Evolutionary conservation across 2,888 invertebrate genomes (phyloP), one percentile per base, ranked within the genome.

Genomic region (Drosophila anomelani): DNA sequence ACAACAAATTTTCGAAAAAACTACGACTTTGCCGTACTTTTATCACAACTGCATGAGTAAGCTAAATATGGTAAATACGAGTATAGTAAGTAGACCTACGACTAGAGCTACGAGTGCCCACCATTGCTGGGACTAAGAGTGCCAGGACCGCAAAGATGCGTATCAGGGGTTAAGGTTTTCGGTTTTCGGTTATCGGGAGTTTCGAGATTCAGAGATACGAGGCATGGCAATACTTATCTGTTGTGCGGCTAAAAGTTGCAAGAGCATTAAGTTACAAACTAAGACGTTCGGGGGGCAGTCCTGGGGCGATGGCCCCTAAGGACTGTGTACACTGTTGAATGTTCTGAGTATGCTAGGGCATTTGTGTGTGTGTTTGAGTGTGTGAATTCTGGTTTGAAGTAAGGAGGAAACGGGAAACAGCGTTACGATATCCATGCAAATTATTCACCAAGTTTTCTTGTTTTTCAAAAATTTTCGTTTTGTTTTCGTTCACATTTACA

Each of bases 341-440:
- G 47, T 47, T 62, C 61, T 64, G 53, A 53, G 26, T 43, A 34
- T 43, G 46, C 53, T 54, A 26, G 34, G 57, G 12, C 1, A n/a
- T 47, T 32, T 47, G 66, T 49, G 15, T 55, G 41, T 54, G 13
- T 44, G 36, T 44, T 49, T 32, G 17, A 7, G 49, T 49, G 76
- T 75, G 49, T 60, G 23, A 36, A n/a, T 57, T 66, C 43, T 59
- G 61, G 36, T 71, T 71, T 81, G 43, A 66, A 76, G 67, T 80
- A 58, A 72, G 71, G 55, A 85, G 87, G 80, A 80, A 80, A 82
- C 67, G 78, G 80, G 73, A 81, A 90, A 88, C 83, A 88, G 85
- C 90, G 90, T 90, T 88, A 91, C 90, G 83, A 90, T 90, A 90
- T 90, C 90, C 92, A 92, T 92, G 92, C 92, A 92, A 92, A 91